These are phyloP conservation scores for Chaunax sp. DNA, from an alignment of 2,797 vertebrate species.

Conservation along the genomic window DNA sequence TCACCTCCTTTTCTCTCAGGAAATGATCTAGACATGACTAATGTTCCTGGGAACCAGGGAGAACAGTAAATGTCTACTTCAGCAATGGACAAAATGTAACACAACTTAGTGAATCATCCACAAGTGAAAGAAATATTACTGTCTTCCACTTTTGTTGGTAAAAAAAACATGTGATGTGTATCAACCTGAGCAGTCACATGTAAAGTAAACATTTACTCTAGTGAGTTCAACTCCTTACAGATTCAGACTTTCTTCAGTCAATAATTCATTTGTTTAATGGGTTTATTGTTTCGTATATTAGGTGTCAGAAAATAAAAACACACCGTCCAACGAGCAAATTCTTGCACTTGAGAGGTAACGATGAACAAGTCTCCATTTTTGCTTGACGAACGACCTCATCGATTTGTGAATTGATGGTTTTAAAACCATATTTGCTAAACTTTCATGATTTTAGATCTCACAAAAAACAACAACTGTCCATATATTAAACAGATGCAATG, in stretches of 20 bases:
- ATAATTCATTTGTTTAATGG: background rate
- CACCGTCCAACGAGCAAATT: too few relatives aligned
- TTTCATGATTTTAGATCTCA: too few relatives aligned
- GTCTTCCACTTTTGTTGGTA: too few relatives aligned
- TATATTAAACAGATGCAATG: background rate
- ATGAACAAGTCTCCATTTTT: too few relatives aligned
- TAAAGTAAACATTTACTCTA: background rate
- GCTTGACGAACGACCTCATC: background rate
- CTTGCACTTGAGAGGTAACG: too few relatives aligned
- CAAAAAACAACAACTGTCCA: too few relatives aligned
- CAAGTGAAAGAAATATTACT: background rate
- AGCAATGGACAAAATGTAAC: background rate
- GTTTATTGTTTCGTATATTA: background rate
- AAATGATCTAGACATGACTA: constrained; percentile 46
- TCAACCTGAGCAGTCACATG: background rate
- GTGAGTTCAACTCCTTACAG: background rate
- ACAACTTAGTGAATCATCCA: background rate
- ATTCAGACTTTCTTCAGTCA: background rate
- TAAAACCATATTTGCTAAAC: background rate
- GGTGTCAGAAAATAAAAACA: too few relatives aligned
- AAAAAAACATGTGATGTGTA: background rate
- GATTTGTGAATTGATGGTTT: background rate
- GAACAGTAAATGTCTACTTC: constrained; percentile 8
- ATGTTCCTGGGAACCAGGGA: constrained; percentile 2
- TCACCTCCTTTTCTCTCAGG: constrained; percentile 36